These are phyloP conservation scores for Mola mola DNA, from an alignment of 2,113 vertebrate genomes.

Conservation along the genomic window DNA sequence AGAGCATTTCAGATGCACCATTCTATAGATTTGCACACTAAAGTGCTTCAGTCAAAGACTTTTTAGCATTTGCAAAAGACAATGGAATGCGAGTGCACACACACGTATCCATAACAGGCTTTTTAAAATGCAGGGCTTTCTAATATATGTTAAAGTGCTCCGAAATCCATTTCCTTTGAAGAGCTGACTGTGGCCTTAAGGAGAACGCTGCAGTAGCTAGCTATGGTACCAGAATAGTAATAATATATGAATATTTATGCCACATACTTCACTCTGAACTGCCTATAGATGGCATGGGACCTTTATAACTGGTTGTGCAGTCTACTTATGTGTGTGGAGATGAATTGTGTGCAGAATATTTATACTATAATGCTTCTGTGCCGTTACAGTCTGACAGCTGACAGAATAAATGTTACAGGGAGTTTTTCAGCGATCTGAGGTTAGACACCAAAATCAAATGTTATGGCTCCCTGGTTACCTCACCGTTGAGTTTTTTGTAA, in stretches of 20 bases:
- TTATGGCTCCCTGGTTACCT: no score
- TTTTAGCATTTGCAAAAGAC: conserved; percentile 51
- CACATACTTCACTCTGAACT: conserved; percentile 41
- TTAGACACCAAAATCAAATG: conserved; percentile 36
- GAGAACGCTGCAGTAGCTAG: conserved; percentile 42
- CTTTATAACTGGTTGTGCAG: conserved; percentile 32
- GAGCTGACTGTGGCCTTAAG: conserved; percentile 64
- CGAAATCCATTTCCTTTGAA: conserved; percentile 68
- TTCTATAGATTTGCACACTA: conserved; percentile 41
- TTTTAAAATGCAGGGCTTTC: conserved; percentile 46
- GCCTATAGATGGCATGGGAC: conserved; percentile 53
- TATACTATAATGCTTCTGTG: background rate
- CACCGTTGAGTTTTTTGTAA: no score
- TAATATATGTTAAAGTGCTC: conserved; percentile 63
- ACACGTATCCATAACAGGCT: conserved; percentile 6
- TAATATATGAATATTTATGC: conserved; percentile 71
- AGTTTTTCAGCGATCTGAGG: conserved; percentile 22
- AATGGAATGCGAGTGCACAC: conserved; percentile 11
- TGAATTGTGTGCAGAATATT: conserved; percentile 23
- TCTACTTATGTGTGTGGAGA: background rate
- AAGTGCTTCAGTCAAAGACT: conserved; percentile 31
- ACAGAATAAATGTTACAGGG: conserved; percentile 15
- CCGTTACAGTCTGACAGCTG: background rate
- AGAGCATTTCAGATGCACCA: conserved; percentile 27
- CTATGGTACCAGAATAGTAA: conserved; percentile 61